These are phyloP conservation scores for Parauchenoglanis punctatus DNA, from an alignment of 2,797 vertebrate genomes.

Conservation along the genomic window DNA sequence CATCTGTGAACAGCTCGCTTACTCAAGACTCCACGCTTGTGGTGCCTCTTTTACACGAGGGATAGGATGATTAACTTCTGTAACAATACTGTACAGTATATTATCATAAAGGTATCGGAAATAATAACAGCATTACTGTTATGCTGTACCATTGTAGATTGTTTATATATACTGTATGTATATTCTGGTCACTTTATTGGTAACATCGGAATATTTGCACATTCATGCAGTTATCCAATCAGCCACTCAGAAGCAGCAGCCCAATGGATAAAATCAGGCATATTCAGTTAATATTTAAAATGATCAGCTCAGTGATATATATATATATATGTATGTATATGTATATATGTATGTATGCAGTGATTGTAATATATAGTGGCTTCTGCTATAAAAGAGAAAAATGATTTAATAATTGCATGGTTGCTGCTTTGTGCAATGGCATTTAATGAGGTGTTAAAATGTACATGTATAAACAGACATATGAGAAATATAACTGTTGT, in stretches of 20 bases:
- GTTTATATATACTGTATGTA: neutral
- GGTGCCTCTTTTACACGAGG: neutral
- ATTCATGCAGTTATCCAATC: neutral
- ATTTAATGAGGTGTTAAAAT: neutral
- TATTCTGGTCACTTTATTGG: neutral
- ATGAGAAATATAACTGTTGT: neutral
- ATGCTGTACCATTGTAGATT: neutral
- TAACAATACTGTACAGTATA: too few relatives aligned
- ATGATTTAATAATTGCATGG: neutral
- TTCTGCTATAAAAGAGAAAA: neutral
- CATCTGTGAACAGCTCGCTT: slow-evolving; percentile 6
- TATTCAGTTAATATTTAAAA: neutral
- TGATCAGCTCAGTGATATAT: too few relatives aligned
- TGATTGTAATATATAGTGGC: neutral
- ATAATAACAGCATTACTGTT: neutral
- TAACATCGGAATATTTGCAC: neutral
- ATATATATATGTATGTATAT: too few relatives aligned
- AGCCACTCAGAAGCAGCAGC: neutral
- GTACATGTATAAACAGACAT: neutral
- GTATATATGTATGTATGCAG: too few relatives aligned
- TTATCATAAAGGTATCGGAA: neutral
- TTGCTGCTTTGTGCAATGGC: neutral
- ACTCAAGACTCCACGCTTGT: too few relatives aligned
- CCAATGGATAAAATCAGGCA: neutral
- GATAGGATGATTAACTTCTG: neutral